Conservation (phyloP, 1,140 invertebrate genomes). For the Lucilia sericata region DNA sequence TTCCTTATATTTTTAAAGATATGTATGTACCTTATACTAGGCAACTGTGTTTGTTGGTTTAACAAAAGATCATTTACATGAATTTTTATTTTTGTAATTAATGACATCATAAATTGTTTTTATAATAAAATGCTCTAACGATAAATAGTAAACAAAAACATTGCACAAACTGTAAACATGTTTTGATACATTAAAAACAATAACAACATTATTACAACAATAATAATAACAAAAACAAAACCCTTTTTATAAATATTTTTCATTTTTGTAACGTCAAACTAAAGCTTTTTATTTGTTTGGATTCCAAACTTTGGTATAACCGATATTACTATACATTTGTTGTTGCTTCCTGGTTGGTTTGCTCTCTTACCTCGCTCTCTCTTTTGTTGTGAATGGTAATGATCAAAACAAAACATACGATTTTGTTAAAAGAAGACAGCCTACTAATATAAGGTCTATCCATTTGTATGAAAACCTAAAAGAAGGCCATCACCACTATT, state of each 20-base stretch:
- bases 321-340: background rate
- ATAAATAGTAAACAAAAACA: conserved; percentile 8
- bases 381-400: conserved; percentile 42
- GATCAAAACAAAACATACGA: conserved; percentile 44
- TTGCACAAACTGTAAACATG: background rate
- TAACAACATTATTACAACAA: no score
- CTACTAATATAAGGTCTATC: background rate
- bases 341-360: background rate
- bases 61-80: background rate
- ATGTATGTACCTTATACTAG: background rate
- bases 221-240: background rate
- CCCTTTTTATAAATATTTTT: background rate
- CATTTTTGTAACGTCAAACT: background rate
- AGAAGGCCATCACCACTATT: background rate
- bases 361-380: background rate
- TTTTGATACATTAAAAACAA: background rate
- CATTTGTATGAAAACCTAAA: background rate
- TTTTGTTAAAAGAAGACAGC: conserved; percentile 46
- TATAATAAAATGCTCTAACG: no score
- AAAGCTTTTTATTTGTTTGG: background rate
- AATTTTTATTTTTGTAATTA: background rate
- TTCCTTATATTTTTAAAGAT: background rate
- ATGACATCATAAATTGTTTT: background rate
- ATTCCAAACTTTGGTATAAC: background rate
- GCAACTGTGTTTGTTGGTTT: background rate